Conservation (phyloP, 2,113 vertebrate species). For the Tragelaphus imberbis region DNA sequence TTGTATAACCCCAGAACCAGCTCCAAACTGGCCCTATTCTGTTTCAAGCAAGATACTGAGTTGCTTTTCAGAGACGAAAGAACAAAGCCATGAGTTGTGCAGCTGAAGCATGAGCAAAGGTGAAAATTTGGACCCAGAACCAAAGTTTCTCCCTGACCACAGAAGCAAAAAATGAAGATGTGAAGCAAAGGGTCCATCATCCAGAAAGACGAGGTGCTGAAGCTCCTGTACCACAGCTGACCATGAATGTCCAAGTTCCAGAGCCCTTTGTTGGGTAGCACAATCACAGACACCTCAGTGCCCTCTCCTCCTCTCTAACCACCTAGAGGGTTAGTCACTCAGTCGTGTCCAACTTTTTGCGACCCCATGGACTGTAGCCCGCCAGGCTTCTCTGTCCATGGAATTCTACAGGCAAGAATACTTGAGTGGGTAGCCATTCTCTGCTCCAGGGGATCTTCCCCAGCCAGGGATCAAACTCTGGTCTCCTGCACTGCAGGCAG, state of each 20-base stretch:
- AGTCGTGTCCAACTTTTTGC: background rate
- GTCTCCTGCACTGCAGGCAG: background rate
- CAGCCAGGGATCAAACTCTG: background rate
- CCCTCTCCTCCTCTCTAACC: background rate
- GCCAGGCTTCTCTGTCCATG: background rate
- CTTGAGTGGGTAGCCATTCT: background rate
- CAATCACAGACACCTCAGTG: background rate
- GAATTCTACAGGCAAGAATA: background rate
- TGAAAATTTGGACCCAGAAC: background rate
- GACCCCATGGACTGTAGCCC: background rate
- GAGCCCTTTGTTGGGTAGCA: background rate
- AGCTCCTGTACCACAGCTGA: background rate
- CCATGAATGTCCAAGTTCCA: background rate
- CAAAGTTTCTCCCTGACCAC: background rate
- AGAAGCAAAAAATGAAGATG: background rate
- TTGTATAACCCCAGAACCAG: background rate
- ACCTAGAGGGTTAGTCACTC: background rate
- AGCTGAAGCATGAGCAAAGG: background rate
- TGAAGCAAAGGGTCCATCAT: background rate
- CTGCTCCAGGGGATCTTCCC: background rate
- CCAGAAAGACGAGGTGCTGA: background rate
- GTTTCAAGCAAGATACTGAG: background rate
- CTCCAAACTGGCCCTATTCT: background rate
- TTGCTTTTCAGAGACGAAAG: background rate
- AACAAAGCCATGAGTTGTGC: background rate